These are phyloP conservation scores for Halictus ligatus DNA, from an alignment of 2,888 invertebrate genomes.

Conservation along the genomic window DNA sequence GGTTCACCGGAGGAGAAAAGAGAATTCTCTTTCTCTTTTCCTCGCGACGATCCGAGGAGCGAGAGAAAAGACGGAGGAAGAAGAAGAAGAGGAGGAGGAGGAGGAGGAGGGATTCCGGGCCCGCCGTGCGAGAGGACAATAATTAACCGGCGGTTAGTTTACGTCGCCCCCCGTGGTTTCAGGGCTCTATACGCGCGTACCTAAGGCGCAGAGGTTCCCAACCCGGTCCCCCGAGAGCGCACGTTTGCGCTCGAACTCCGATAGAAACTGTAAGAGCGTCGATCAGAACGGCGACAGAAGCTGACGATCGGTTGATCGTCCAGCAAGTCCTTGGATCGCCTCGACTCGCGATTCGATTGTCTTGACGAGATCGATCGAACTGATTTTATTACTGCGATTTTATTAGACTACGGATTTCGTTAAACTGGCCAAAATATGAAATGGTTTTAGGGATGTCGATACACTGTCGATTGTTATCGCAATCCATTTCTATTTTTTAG, in stretches of 20 bases:
- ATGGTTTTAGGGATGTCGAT: too few species aligned
- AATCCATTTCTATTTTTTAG: too few species aligned
- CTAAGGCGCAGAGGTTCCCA: conserved; percentile 64
- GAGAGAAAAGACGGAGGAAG: background rate
- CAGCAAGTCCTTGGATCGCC: background rate
- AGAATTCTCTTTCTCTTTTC: conserved; percentile 1
- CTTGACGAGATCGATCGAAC: background rate
- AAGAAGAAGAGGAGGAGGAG: background rate
- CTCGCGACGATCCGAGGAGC: conserved; percentile 18
- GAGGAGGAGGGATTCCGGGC: conserved; percentile 53
- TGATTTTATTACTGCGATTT: background rate
- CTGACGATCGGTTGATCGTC: background rate
- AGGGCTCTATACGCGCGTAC: conserved; percentile 61
- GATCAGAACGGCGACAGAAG: background rate
- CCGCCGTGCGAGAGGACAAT: conserved; percentile 78
- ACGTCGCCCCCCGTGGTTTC: conserved; percentile 80
- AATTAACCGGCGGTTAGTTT: conserved; percentile 84
- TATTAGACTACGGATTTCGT: background rate
- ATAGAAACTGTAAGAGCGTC: background rate
- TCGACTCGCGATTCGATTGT: too few species aligned
- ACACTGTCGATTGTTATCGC: too few species aligned
- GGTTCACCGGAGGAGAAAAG: background rate
- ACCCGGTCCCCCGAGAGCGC: conserved; percentile 33
- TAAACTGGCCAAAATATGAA: background rate
- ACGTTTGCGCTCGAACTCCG: background rate